Percentiles rank a stretch among this genome's conserved stretches.
phyloP scores from a whole-genome alignment of 2,888 invertebrate species.

The Callimorpha dominula region DNA sequence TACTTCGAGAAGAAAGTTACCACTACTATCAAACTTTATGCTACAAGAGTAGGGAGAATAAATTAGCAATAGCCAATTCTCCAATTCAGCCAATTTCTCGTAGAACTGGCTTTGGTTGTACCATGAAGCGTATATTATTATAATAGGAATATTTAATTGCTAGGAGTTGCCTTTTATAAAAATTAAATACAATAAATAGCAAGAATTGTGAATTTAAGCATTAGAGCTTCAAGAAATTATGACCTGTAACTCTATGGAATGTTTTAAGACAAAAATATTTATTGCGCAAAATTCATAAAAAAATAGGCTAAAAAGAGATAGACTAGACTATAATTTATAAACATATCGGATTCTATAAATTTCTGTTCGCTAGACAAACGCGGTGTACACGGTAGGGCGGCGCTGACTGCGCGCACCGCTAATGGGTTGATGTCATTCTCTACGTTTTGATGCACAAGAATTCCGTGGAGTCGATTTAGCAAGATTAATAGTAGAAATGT shows the following conservation, averaged over 20 bases:
- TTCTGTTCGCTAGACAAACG: conserved; percentile 47
- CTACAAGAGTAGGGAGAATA: no score
- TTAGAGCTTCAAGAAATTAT: background rate
- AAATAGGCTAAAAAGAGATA: background rate
- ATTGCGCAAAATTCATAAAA: no score
- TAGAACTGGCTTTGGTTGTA: background rate
- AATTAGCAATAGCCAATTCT: no score
- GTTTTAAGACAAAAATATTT: background rate
- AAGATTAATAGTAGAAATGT: background rate
- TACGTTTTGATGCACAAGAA: conserved; percentile 55
- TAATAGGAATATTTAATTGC: background rate
- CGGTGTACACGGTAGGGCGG: conserved; percentile 60
- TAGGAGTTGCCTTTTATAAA: background rate
- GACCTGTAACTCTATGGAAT: background rate
- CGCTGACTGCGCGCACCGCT: conserved; percentile 72
- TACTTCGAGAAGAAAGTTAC: no score
- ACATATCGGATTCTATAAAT: conserved; percentile 54
- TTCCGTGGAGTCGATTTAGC: conserved; percentile 52
- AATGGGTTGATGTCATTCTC: conserved; percentile 83
- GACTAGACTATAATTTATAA: background rate
- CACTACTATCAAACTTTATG: no score
- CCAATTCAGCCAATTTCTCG: no score
- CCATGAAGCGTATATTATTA: background rate
- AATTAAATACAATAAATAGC: background rate
- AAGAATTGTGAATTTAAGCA: background rate